Base-by-base conservation (phyloP, 2,888 invertebrate species). In the Eueremaeus valkanovi region DNA sequence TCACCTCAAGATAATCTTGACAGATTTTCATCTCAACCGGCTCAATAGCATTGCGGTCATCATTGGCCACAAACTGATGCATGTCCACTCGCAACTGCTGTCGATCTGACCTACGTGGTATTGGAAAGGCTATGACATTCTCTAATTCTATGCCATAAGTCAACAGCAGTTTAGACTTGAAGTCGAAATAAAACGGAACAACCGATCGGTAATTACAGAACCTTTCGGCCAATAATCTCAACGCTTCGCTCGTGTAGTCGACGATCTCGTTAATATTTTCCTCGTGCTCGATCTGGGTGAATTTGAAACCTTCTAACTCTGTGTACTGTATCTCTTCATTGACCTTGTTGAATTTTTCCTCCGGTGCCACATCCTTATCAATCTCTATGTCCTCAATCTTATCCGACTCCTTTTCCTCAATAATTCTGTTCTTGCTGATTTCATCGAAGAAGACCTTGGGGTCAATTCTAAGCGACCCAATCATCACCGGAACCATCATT, bases 1-100 rank as follows among this genome's bases (percentile, higher is more conserved):
- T 49, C 77, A 76, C 21, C 63, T 74, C 45, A 77, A 76, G 33
- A 76, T 76, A 45, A 73, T 73, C 11, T 66, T 63, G 49, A 78
- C 78, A n/a, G 0, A 40, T 3, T 45, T 27, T 21, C n/a, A 6
- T 31, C 27, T 45, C 45, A n/a, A 66, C 18, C 24, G 66, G 27
- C 3, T 72, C 31, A 24, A 72, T 45, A 6, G 33, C 45, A n/a
- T n/a, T 27, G 18, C 16, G 2, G n/a, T 73, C 24, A 5, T 58
- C n/a, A n/a, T 73, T 49, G 11, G 73, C 8, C 6, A 73, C 3
- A n/a, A 73, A 73, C n/a, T 73, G 68, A 61, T 73, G 33, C 24
- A 33, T 31, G 9, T 73, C 73, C 3, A 31, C 16, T 3, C 5
- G 13, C 24, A 73, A 13, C 13, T 49, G 13, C 0, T 18, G 2